phyloP scores from a whole-genome alignment of 2,888 invertebrate genomes.

The Diloba caeruleocephala region DNA sequence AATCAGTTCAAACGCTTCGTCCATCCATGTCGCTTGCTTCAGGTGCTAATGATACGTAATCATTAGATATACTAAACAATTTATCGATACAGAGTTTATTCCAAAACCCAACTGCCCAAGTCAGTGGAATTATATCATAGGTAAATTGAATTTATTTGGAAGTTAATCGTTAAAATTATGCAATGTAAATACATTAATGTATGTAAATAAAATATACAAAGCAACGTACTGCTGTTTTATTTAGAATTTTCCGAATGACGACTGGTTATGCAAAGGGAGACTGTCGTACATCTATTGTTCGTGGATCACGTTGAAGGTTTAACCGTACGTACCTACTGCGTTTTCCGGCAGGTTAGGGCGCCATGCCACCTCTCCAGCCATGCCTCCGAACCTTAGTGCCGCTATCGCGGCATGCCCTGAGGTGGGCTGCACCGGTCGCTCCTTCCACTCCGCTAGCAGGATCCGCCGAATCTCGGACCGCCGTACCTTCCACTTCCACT shows the following conservation, averaged over 20 bases:
- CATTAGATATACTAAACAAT: constrained; percentile 40
- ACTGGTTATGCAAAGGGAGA: too few relatives aligned
- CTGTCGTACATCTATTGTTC: too few relatives aligned
- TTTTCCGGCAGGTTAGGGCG: too few relatives aligned
- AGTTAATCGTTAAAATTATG: constrained; percentile 68
- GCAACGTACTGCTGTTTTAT: constrained; percentile 46
- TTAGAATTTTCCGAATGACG: constrained; percentile 9
- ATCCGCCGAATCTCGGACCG: too few relatives aligned
- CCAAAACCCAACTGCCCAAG: constrained; percentile 57
- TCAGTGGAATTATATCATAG: constrained; percentile 52
- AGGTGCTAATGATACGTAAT: constrained; percentile 67
- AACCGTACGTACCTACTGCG: too few relatives aligned
- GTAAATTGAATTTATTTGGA: constrained; percentile 53
- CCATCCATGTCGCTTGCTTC: constrained; percentile 76
- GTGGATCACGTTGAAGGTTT: too few relatives aligned
- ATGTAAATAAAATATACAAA: constrained; percentile 81
- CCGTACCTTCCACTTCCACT: too few relatives aligned
- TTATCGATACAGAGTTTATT: constrained; percentile 46
- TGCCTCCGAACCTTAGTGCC: too few relatives aligned
- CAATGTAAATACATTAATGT: constrained; percentile 79
- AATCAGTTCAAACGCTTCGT: constrained; percentile 63
- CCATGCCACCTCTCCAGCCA: too few relatives aligned
- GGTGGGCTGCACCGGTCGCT: too few relatives aligned
- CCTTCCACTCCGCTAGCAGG: too few relatives aligned
- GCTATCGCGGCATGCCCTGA: too few relatives aligned